These are phyloP conservation scores for Oryctolagus cuniculus DNA, from an alignment of 2,113 vertebrate species.

Conservation along the genomic window mOryCun1.1 NC_091432.1:136282501-136283000, in stretches of 20 bases:
- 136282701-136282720: neutral
- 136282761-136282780: slow-evolving; percentile 76
- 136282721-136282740: neutral
- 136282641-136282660: slow-evolving; percentile 17
- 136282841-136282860: slow-evolving; percentile 89
- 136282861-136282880: slow-evolving; percentile 85
- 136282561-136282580: neutral
- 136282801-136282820: slow-evolving; percentile 82
- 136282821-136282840: slow-evolving; percentile 87
- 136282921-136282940: slow-evolving; percentile 87
- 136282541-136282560: neutral
- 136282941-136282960: slow-evolving; percentile 76
- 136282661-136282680: too few species aligned
- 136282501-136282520: neutral
- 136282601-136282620: neutral
- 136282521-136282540: neutral
- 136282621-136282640: neutral
- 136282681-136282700: too few species aligned
- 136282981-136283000: slow-evolving; percentile 85
- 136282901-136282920: slow-evolving; percentile 90
- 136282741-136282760: neutral
- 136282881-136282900: slow-evolving; percentile 88
- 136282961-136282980: slow-evolving; percentile 82
- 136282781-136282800: slow-evolving; percentile 79
- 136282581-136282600: neutral